phyloP scores from a whole-genome alignment of 2,888 invertebrate species.

The Nymphalis urticae region DNA sequence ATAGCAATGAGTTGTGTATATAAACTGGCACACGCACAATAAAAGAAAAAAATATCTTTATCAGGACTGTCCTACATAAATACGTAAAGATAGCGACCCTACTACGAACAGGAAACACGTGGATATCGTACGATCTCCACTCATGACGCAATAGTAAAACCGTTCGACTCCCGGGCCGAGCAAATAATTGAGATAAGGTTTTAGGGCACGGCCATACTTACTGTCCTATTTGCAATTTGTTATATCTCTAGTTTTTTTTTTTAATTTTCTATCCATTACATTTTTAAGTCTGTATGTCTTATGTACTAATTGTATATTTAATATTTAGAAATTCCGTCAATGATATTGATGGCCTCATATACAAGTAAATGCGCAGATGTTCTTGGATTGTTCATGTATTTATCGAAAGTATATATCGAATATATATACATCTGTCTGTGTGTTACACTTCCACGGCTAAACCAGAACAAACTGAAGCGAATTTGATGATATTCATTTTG shows the following conservation, averaged over 20 bases:
- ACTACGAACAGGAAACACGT: conserved; percentile 35
- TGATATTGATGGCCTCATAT: too few relatives aligned
- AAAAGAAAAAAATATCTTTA: not conserved
- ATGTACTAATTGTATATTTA: too few relatives aligned
- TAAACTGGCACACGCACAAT: too few relatives aligned
- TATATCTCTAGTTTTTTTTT: conserved; percentile 12
- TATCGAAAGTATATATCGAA: too few relatives aligned
- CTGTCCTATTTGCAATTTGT: conserved; percentile 19
- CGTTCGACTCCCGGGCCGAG: conserved; percentile 12
- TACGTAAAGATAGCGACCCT: not conserved
- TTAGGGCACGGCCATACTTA: conserved; percentile 19
- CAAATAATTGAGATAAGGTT: conserved; percentile 22
- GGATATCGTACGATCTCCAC: conserved; percentile 36
- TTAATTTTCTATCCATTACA: not conserved
- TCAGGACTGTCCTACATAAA: conserved; percentile 14
- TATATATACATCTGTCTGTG: too few relatives aligned
- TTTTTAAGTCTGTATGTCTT: not conserved
- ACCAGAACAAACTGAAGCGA: too few relatives aligned
- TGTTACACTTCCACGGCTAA: too few relatives aligned
- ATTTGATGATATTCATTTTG: too few relatives aligned
- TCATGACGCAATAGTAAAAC: conserved; percentile 33
- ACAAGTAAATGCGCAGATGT: too few relatives aligned
- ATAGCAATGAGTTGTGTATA: too few relatives aligned
- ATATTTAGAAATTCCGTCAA: too few relatives aligned
- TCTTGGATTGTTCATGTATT: too few relatives aligned